Evolutionary conservation across 2,113 vertebrate genomes (phyloP).

Genomic region (Nipponia nippon): DNA sequence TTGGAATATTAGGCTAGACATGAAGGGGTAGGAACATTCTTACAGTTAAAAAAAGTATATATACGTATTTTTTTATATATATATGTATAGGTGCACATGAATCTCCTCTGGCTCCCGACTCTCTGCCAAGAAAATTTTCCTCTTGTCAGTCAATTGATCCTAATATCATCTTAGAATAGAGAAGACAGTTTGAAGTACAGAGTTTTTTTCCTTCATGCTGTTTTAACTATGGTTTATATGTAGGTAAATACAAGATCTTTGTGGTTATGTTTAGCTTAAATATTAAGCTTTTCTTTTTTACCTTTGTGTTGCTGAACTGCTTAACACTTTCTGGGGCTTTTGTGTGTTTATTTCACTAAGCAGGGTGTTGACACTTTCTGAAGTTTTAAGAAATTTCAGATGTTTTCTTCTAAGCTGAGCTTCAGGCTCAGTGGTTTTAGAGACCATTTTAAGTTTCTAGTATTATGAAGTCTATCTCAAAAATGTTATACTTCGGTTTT

Average conservation of each 20-base stretch:
- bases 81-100: conserved; percentile 41
- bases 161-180: conserved; percentile 60
- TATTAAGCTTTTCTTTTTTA: background rate
- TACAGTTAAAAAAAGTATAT: conserved; percentile 40
- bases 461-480: background rate
- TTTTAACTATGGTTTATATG: background rate
- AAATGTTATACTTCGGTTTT: background rate
- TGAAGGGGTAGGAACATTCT: conserved; percentile 51
- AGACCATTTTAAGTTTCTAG: background rate
- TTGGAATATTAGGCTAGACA: conserved; percentile 66
- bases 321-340: background rate
- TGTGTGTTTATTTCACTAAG: background rate
- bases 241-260: background rate
- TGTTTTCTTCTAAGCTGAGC: background rate
- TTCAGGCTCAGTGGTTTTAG: background rate
- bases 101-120: conserved; percentile 56
- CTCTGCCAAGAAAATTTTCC: conserved; percentile 62
- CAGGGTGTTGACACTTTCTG: background rate
- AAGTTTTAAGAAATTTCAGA: background rate
- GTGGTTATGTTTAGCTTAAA: background rate
- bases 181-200: conserved; percentile 53
- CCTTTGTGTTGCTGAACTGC: background rate
- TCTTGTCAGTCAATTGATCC: conserved; percentile 63
- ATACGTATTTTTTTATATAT: background rate
- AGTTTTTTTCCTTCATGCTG: conserved; percentile 12